Percentiles rank a stretch among this genome's conserved stretches.
Evolutionary conservation across 2,797 vertebrate genomes (phyloP).

Genomic region (Graptemys geographica): DNA sequence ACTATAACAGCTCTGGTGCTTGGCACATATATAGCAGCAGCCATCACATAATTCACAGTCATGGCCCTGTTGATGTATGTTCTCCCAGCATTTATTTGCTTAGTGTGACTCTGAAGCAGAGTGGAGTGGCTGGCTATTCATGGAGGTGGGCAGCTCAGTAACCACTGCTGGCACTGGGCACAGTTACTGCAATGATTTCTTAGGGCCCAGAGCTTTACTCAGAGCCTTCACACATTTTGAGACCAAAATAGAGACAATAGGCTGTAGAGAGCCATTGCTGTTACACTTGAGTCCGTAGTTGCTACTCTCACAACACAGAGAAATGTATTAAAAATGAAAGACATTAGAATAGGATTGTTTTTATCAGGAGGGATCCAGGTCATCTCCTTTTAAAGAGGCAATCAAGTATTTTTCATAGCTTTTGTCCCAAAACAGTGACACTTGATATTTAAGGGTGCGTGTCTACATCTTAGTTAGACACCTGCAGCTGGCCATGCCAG

Average conservation of each 20-base stretch:
- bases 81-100: not conserved
- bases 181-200: not conserved
- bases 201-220: not conserved
- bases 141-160: not conserved
- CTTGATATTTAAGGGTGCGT: too few species aligned
- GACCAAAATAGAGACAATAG: not conserved
- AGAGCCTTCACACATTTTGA: not conserved
- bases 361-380: not conserved
- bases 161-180: not conserved
- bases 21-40: not conserved
- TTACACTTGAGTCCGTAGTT: not conserved
- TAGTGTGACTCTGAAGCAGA: not conserved
- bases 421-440: not conserved
- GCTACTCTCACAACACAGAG: not conserved
- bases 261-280: not conserved
- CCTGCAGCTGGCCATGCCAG: too few species aligned
- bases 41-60: not conserved
- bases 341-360: not conserved
- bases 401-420: not conserved
- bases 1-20: not conserved
- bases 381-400: not conserved
- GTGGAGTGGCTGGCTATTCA: rapidly evolving
- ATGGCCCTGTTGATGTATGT: not conserved
- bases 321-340: not conserved
- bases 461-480: too few species aligned